Percentiles rank a stretch among this genome's conserved stretches.
Evolutionary conservation across 2,888 invertebrate species (phyloP).

Genomic region (Ectemnius lituratus): DNA sequence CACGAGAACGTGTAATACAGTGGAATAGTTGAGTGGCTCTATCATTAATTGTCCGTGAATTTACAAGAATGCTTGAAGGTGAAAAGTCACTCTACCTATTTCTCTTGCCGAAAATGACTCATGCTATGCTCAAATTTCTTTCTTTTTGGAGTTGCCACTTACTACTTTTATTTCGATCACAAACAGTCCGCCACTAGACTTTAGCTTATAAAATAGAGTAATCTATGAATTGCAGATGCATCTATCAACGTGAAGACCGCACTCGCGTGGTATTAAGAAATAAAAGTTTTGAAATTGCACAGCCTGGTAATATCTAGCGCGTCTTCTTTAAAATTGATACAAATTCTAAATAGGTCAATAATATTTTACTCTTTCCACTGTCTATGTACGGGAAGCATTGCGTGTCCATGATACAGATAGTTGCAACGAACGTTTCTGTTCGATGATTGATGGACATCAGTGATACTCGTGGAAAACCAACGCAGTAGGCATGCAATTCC

Average conservation of each 20-base stretch:
- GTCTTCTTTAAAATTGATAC: slow-evolving; percentile 29
- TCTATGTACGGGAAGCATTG: no score
- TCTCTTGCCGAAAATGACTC: no score
- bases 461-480: no score
- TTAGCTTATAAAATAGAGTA: slow-evolving; percentile 29
- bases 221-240: slow-evolving; percentile 33
- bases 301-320: slow-evolving; percentile 49
- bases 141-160: slow-evolving; percentile 15
- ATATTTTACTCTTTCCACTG: neutral
- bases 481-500: no score
- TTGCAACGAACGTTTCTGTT: no score
- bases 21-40: neutral
- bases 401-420: no score
- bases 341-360: slow-evolving; percentile 19
- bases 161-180: slow-evolving; percentile 18
- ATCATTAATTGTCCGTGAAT: neutral
- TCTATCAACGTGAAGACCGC: slow-evolving; percentile 31
- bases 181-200: slow-evolving; percentile 33
- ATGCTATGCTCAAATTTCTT: slow-evolving; percentile 18
- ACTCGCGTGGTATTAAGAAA: slow-evolving; percentile 28
- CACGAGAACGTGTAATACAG: slow-evolving; percentile 8
- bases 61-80: no score
- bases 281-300: slow-evolving; percentile 50
- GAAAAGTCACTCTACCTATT: no score
- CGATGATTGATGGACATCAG: no score